phyloP scores from a whole-genome alignment of 2,888 invertebrate species.

The Asteroscopus sphinx region DNA sequence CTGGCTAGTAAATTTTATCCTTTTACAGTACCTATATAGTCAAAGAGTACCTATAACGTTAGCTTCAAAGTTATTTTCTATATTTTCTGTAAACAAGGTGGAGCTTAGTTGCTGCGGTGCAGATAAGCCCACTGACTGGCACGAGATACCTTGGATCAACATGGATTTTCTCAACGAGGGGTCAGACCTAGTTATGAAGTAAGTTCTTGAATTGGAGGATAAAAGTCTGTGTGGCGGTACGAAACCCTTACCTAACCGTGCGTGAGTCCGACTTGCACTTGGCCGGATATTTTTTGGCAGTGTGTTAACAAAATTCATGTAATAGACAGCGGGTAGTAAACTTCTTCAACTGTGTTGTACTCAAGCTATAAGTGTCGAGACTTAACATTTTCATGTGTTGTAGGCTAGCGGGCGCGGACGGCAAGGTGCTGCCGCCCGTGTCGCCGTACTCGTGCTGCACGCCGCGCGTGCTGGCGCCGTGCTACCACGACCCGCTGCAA shows the following conservation, averaged over 20 bases:
- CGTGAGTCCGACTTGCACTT: too few relatives aligned
- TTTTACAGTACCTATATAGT: too few relatives aligned
- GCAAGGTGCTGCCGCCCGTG: constrained; percentile 85
- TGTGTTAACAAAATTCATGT: too few relatives aligned
- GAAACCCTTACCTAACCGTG: too few relatives aligned
- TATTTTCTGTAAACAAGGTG: constrained; percentile 63
- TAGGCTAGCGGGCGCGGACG: constrained; percentile 84
- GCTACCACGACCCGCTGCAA: constrained; percentile 91
- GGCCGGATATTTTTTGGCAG: too few relatives aligned
- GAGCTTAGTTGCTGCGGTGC: constrained; percentile 90
- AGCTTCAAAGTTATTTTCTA: too few relatives aligned
- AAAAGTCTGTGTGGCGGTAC: too few relatives aligned
- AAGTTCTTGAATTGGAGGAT: constrained; percentile 42
- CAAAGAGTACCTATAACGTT: too few relatives aligned
- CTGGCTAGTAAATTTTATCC: too few relatives aligned
- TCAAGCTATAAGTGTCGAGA: too few relatives aligned
- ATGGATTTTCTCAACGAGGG: constrained; percentile 84
- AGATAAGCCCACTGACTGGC: constrained; percentile 89
- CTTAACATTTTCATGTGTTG: constrained; percentile 2
- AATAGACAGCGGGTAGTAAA: too few relatives aligned
- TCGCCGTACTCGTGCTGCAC: constrained; percentile 91
- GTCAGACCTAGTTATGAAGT: constrained; percentile 81
- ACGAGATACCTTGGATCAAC: constrained; percentile 90
- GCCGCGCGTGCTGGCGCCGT: constrained; percentile 88
- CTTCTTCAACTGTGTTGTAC: too few relatives aligned